Base-by-base conservation (phyloP, 2,888 invertebrate species). In the Diarsia brunnea region DNA sequence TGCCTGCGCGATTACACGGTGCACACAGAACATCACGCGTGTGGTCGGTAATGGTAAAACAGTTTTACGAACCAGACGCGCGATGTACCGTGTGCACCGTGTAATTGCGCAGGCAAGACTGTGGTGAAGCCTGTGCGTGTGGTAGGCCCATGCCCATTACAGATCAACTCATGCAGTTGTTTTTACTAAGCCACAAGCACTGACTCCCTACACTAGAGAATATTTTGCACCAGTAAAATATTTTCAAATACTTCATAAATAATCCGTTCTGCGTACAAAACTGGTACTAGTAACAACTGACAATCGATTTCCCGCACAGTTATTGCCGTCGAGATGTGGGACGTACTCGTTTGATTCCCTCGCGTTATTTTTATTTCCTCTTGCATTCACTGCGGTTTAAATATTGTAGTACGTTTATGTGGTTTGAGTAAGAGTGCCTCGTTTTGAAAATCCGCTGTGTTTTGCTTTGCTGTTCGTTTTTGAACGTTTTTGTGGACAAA, bases 281-380 rank as follows among this genome's bases (percentile, higher is more conserved):
- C 73, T 7, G 1, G 38, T 68, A 69, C 58, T n/a, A 38, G 12
- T 61, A 61, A n/a, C 63, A 63, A 43, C 43, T 63, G 43, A 75
- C 79, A 83, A 82, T 83, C 83, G 69, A 82, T 83, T 83, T 75
- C 82, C 75, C 71, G 65, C 71, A 31, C 84, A 83, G 79, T 79
- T 75, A 72, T 83, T 69, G 82, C 49, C 79, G 67, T 68, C 61
- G 31, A 79, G 84, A 75, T 69, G 75, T 69, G 75, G 66, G 55
- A 5, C 53, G 69, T 58, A 53, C 69, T 47, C 31, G 61, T 69
- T 71, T 79, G 83, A 83, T 82, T 82, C 69, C 68, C 61, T 66
- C 24, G 74, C 51, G 65, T 69, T 68, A 83, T 75, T 82, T 82
- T 81, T 82, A 69, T 79, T 79, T 68, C 51, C 21, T 74, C n/a